phyloP scores from a whole-genome alignment of 1,140 invertebrate genomes.

The Lepidurus packardi region DNA sequence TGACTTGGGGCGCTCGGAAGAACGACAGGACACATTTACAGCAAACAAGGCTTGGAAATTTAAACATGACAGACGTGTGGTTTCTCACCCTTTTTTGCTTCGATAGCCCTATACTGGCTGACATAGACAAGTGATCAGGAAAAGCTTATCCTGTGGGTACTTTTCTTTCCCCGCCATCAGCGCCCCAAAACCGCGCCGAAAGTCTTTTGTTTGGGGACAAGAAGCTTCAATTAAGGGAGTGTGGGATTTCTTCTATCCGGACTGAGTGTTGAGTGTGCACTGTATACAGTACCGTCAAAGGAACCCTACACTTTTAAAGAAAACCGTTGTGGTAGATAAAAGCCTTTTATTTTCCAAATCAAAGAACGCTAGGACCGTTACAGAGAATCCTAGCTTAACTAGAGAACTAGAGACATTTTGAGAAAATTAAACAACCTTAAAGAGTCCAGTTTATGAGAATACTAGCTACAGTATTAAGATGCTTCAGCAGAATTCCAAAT shows the following conservation, averaged over 20 bases:
- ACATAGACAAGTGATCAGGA: neutral
- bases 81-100: neutral
- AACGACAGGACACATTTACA: neutral
- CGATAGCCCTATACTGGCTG: neutral
- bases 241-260: neutral
- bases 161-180: neutral
- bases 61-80: neutral
- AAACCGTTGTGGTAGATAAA: neutral
- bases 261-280: neutral
- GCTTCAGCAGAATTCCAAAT: neutral
- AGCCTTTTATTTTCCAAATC: too few species aligned
- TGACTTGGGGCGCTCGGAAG: neutral
- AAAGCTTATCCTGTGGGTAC: neutral
- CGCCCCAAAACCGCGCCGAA: neutral
- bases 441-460: too few species aligned
- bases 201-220: neutral
- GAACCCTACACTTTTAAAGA: neutral
- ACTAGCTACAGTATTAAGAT: too few species aligned
- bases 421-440: too few species aligned
- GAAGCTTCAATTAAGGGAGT: neutral
- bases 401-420: too few species aligned
- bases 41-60: neutral
- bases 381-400: too few species aligned
- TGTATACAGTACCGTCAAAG: neutral
- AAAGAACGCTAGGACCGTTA: too few species aligned